Evolutionary conservation across 2,113 vertebrate species (phyloP).

Genomic region (Scomber japonicus): DNA sequence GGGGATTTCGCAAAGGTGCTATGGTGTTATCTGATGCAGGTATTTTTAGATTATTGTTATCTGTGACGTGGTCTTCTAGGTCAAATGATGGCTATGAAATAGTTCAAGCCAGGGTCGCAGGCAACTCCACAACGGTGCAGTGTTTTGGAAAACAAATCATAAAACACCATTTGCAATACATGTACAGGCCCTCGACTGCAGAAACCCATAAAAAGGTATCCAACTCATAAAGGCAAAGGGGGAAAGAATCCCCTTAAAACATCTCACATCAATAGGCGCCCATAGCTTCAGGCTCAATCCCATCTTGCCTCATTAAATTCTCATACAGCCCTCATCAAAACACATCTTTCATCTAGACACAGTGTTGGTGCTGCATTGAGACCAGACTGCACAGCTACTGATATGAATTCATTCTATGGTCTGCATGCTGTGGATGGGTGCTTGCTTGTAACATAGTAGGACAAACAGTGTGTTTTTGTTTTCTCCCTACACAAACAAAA

Average conservation of each 20-base stretch:
- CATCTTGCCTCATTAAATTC: constrained; percentile 84
- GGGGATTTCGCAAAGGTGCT: constrained; percentile 51
- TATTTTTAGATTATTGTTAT: constrained; percentile 59
- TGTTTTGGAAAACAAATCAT: constrained; percentile 28
- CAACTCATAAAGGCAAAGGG: constrained; percentile 58
- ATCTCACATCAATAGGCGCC: constrained; percentile 67
- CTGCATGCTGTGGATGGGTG: constrained; percentile 47
- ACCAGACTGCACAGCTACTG: constrained; percentile 49
- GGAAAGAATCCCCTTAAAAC: constrained; percentile 77
- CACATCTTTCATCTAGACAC: constrained; percentile 79
- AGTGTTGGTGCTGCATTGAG: constrained; percentile 36
- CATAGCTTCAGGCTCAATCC: constrained; percentile 70
- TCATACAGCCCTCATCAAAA: constrained; percentile 80
- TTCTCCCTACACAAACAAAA: constrained; percentile 49
- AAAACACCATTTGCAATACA: constrained; percentile 8
- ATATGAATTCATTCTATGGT: constrained; percentile 50
- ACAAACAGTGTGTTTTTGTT: constrained; percentile 66
- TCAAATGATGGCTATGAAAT: constrained; percentile 47
- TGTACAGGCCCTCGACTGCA: background rate
- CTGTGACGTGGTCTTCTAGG: constrained; percentile 26
- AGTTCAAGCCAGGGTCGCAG: constrained; percentile 49
- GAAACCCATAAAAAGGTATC: constrained; percentile 46
- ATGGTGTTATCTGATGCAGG: constrained; percentile 53
- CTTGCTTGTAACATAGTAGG: constrained; percentile 62
- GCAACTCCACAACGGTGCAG: background rate